Evolutionary conservation across 1,140 invertebrate genomes (phyloP), one percentile per base, ranked within the genome.

Genomic region (Caenorhabditis inopinata): DNA sequence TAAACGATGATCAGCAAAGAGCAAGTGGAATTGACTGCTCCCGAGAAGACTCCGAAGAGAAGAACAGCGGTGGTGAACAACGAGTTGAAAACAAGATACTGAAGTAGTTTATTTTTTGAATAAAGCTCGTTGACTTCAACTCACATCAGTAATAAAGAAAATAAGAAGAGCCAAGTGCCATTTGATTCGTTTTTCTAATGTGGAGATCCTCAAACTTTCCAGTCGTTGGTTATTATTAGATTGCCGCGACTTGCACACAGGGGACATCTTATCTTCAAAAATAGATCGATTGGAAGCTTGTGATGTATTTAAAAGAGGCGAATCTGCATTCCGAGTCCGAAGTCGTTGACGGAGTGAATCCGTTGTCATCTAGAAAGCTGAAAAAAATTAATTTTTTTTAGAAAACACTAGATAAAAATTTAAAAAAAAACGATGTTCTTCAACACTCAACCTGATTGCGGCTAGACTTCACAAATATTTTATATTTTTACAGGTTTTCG

Each of bases 181-280:
- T 38, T 68, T 68, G 58, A 68, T 38, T 42, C 58, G 35, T 5
- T 29, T 21, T 42, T 68, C 58, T n/a, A 68, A 12, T 2, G 32
- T 68, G 29, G 32, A 2, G 12, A 68, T 16, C 38, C 58, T 29
- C 58, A 38, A 14, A 6, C 11, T 18, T 42, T 68, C 58, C 11
- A 68, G 25, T n/a, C 58, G 35, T 18, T 68, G 32, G 21, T 68
- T 68, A 68, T 68, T 12, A 38, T 68, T 68, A 16, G 21, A n/a
- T 38, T 68, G 23, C 11, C 58, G 29, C 2, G n/a, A n/a, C 9
- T 38, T 68, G 58, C 58, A 68, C 5, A 38, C 58, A 38, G 58
- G 58, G 2, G 58, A 68, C 58, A 42, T 38, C 38, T 68, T 68
- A 32, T 68, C 58, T 68, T 68, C 58, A 38, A 68, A 68, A 1